Percentiles rank a stretch among this genome's conserved stretches.
These are phyloP conservation scores for Ormia ochracea DNA, from an alignment of 2,888 invertebrate species.

Conservation along the genomic window DNA sequence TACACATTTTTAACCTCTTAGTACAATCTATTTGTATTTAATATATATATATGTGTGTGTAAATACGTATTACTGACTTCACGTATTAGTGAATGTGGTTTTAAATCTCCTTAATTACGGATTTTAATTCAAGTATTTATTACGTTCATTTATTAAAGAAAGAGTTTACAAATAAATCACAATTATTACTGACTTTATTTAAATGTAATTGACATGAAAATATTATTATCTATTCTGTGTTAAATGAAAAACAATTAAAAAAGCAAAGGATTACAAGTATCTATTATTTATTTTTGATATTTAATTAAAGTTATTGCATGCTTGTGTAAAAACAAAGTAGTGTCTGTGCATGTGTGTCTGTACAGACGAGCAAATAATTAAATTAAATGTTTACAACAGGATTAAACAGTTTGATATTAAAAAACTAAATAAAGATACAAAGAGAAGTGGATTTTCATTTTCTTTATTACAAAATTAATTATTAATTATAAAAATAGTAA, in stretches of 20 bases:
- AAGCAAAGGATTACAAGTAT: slow-evolving; percentile 10
- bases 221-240: not conserved
- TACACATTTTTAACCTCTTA: no score
- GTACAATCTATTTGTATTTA: no score
- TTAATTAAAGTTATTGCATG: slow-evolving; percentile 39
- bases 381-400: not conserved
- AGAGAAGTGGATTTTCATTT: not conserved
- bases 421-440: not conserved
- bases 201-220: slow-evolving; percentile 9
- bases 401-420: not conserved
- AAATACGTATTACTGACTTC: no score
- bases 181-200: slow-evolving; percentile 15
- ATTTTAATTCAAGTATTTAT: not conserved
- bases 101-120: not conserved
- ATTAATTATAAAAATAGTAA: not conserved
- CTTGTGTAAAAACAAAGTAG: not conserved
- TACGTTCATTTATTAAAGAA: not conserved
- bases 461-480: not conserved
- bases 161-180: slow-evolving; percentile 19
- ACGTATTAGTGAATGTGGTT: not conserved
- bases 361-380: not conserved
- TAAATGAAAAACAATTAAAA: not conserved
- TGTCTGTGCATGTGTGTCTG: not conserved
- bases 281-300: slow-evolving; percentile 3
- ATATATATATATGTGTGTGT: no score